Evolutionary conservation across 2,888 invertebrate genomes (phyloP), one percentile per base, ranked within the genome.

Genomic region (Rotaria macrura): DNA sequence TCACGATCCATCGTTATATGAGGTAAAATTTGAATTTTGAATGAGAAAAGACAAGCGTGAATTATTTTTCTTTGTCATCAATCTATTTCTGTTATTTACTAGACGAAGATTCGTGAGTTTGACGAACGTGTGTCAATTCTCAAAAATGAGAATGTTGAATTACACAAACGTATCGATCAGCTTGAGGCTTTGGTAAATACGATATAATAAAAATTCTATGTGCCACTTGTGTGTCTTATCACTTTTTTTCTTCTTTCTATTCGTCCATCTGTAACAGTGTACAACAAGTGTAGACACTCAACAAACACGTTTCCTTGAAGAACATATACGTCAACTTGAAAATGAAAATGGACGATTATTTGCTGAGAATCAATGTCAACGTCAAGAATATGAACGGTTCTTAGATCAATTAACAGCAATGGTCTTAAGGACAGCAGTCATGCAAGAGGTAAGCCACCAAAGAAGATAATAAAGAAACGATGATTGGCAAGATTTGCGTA

Each of bases 91-190:
- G 2, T 34, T 17, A 25, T 65, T 29, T 34, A 65, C 29, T 34
- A 65, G 65, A 65, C 65, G 29, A 65, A 65, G 65, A 65, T 65
- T 34, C 65, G 65, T 65, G 65, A 65, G 34, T 79, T 79, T n/a
- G 79, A 79, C 25, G 79, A 79, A 79, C 40, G 79, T 43, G 79
- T 79, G n/a, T 79, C 79, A 79, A 7, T n/a, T 43, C 43, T 79
- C 40, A 79, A 79, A n/a, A 12, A 79, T 79, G 79, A 79, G 17
- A 79, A 79, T 79, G 40, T 79, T n/a, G 79, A 79, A 79, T 79
- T 79, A 34, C 79, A 43, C 43, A 79, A 79, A 79, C 79, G 79
- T 43, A 79, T 79, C 34, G 79, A 79, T 79, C 79, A 79, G 12
- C 79, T 79, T 43, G 79, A 79, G 43, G 79, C 40, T 43, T 79